phyloP scores from a whole-genome alignment of 2,888 invertebrate genomes.

The Pseudococcus viburni region DNA sequence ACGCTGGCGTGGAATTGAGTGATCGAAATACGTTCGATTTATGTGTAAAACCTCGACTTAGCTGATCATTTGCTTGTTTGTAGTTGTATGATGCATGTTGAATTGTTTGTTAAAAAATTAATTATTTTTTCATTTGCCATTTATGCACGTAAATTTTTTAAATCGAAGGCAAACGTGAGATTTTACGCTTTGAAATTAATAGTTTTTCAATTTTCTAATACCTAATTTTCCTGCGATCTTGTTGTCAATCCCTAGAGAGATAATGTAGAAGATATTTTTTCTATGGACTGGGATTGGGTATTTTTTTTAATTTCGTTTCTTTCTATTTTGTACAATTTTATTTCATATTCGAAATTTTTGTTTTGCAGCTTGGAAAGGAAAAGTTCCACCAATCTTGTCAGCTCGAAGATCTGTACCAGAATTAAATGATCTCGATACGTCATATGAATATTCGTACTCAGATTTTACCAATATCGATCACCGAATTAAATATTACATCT shows the following conservation, averaged over 20 bases:
- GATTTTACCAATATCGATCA: conserved; percentile 62
- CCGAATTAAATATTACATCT: conserved; percentile 58
- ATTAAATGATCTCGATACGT: background rate
- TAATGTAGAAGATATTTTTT: too few species aligned
- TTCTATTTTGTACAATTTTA: background rate
- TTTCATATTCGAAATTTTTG: background rate
- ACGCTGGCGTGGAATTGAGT: background rate
- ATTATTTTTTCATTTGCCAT: too few species aligned
- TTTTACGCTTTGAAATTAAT: too few species aligned
- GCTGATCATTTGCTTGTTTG: background rate
- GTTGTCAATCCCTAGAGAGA: too few species aligned
- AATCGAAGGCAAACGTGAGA: too few species aligned
- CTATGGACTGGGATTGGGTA: background rate
- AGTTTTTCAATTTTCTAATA: too few species aligned
- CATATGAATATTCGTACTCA: conserved; percentile 57
- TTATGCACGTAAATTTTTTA: too few species aligned
- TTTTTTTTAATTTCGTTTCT: background rate
- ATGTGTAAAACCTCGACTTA: background rate
- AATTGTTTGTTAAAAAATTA: background rate
- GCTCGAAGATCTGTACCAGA: conserved; percentile 1
- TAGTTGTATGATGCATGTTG: background rate
- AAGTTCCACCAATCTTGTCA: background rate
- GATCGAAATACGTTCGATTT: background rate
- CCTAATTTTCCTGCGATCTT: too few species aligned
- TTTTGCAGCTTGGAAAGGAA: conserved; percentile 21